Base-by-base conservation (phyloP, 2,797 vertebrate species). In the Naso thynnoides region DNA sequence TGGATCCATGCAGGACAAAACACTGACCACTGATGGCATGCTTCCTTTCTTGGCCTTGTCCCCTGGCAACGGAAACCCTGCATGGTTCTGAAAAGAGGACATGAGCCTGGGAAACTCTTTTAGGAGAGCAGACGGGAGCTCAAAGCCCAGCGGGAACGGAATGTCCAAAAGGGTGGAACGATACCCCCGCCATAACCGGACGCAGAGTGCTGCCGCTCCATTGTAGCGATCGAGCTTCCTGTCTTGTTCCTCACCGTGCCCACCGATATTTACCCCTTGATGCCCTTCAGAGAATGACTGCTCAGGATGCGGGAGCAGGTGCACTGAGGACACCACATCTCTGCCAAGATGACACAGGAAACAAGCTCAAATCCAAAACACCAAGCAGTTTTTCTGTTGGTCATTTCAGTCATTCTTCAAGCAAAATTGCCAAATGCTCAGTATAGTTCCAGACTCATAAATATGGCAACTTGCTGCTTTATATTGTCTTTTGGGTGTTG, bases 81-180 rank as follows among this genome's bases (percentile, higher is more conserved):
- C 88, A 86, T 93, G 88, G 85, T 93, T 93, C 89, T 89, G 90
- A 91, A 88, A 91, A 77, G 90, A 88, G 89, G 86, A 88, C 87
- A 86, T 85, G 82, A 88, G 93, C 90, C 93, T 93, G 90, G 93
- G 93, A 91, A 94, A 94, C 91, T 83, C 89, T 91, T 92, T 91
- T 83, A 70, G 80, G 74, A 71, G 73, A 87, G 74, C 74, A 70
- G 73, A 79, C 69, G 82, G 70, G 76, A 75, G 84, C 83, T 87
- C 82, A 88, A 89, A 93, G 87, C 89, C 52, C 91, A 92, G 88
- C 80, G 19, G 90, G 89, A 90, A 93, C 85, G 81, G 91, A 94
- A 90, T 90, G 90, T 91, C 81, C 90, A 56, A 88, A 83, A 82
- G 75, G 77, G 83, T 80, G 84, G 80, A 89, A 82, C 48, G 85